A percentile compares a stretch with the other conserved stretches of the same genome.
These are phyloP conservation scores for Paracyclopina nana DNA, from an alignment of 1,140 invertebrate genomes.

Conservation along the genomic window DNA sequence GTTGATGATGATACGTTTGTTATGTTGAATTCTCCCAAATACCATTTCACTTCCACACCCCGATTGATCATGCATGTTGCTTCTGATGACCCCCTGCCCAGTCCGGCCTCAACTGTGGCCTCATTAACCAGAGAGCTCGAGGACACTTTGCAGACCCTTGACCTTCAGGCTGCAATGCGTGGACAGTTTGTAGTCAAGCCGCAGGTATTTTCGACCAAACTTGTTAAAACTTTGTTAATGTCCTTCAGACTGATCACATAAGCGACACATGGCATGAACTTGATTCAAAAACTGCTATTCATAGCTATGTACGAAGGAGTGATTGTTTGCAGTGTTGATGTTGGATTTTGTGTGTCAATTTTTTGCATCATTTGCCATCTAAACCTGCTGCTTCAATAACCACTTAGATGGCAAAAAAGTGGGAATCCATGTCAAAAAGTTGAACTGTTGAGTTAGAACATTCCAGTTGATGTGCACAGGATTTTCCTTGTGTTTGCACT, in stretches of 20 bases:
- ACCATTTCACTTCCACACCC: background rate
- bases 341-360: background rate
- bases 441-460: too few species aligned
- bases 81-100: background rate
- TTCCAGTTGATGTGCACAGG: too few species aligned
- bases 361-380: background rate
- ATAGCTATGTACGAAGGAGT: background rate
- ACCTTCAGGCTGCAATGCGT: slow-evolving; percentile 6
- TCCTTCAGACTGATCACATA: background rate
- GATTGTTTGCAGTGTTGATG: background rate
- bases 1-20: background rate
- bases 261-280: background rate
- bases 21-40: background rate
- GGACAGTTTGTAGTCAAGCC: slow-evolving; percentile 16
- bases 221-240: background rate
- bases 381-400: too few species aligned
- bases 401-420: too few species aligned
- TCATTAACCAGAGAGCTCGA: slow-evolving; percentile 2
- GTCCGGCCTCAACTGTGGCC: background rate
- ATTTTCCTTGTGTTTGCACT: too few species aligned
- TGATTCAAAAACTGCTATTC: background rate
- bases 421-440: too few species aligned
- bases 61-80: background rate
- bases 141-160: background rate
- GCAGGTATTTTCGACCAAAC: slow-evolving; percentile 4